These are phyloP conservation scores for Lateolabrax maculatus DNA, from an alignment of 2,797 vertebrate species.

Conservation along the genomic window DNA sequence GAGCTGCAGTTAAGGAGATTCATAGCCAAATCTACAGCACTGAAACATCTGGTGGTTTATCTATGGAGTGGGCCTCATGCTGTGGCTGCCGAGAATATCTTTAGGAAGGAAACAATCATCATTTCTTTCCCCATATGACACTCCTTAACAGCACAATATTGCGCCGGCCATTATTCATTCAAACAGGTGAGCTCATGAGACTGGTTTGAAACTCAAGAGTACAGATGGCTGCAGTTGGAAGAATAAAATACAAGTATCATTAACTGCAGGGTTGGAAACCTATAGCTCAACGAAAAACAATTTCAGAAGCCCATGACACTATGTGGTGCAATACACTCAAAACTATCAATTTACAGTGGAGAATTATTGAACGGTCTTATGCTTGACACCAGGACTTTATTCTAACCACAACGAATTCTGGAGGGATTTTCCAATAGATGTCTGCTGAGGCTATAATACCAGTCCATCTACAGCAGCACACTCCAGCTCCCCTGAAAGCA, in stretches of 20 bases:
- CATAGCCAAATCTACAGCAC: slow-evolving; percentile 47
- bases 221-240: slow-evolving; percentile 57
- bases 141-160: slow-evolving; percentile 56
- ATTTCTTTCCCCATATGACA: slow-evolving; percentile 62
- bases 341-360: slow-evolving; percentile 74
- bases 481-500: slow-evolving; percentile 74
- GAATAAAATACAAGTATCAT: slow-evolving; percentile 72
- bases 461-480: slow-evolving; percentile 65
- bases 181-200: slow-evolving; percentile 67
- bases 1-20: slow-evolving; percentile 70
- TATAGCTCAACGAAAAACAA: slow-evolving; percentile 69
- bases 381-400: slow-evolving; percentile 72
- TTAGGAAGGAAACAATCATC: slow-evolving; percentile 72
- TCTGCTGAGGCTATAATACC: slow-evolving; percentile 66
- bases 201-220: slow-evolving; percentile 43
- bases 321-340: slow-evolving; percentile 55
- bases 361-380: slow-evolving; percentile 69
- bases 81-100: slow-evolving; percentile 55
- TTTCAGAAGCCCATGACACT: slow-evolving; percentile 57
- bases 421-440: slow-evolving; percentile 76
- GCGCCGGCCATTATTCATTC: slow-evolving; percentile 63
- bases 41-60: slow-evolving; percentile 72
- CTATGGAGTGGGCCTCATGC: slow-evolving; percentile 52
- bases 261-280: slow-evolving; percentile 62
- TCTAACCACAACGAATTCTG: slow-evolving; percentile 73